Evolutionary conservation across 2,888 invertebrate genomes (phyloP).

Genomic region (Pecten maximus): DNA sequence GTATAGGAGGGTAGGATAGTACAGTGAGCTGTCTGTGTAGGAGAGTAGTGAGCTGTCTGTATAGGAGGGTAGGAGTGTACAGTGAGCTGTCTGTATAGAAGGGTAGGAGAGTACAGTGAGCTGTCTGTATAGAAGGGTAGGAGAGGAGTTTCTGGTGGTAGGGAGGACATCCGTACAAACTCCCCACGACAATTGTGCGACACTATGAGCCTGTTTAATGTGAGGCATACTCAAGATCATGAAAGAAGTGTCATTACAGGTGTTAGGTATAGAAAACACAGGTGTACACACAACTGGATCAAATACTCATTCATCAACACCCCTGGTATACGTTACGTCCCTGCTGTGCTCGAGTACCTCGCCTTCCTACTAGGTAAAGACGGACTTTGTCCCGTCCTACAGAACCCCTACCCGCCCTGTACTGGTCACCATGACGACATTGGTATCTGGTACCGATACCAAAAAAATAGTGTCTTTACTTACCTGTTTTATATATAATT

Average conservation of each 20-base stretch:
- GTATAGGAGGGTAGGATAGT: no score
- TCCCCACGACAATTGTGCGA: neutral
- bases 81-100: no score
- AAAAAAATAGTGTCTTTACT: neutral
- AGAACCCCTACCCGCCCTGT: neutral
- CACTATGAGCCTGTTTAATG: neutral
- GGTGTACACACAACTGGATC: constrained; percentile 27
- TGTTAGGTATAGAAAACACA: constrained; percentile 21
- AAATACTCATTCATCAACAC: neutral
- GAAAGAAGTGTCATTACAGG: neutral
- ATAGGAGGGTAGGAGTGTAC: no score
- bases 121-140: no score
- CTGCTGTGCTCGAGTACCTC: neutral
- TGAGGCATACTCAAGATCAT: neutral
- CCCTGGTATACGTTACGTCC: neutral
- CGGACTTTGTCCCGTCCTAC: neutral
- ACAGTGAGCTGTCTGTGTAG: no score
- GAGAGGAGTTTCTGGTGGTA: no score
- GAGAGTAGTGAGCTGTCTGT: no score
- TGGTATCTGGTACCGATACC: neutral
- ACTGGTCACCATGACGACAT: neutral
- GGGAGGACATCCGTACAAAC: neutral
- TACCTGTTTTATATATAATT: neutral
- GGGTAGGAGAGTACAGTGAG: no score
- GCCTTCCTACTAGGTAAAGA: neutral